phyloP scores from a whole-genome alignment of 2,797 vertebrate genomes.

The Scyliorhinus canicula region DNA sequence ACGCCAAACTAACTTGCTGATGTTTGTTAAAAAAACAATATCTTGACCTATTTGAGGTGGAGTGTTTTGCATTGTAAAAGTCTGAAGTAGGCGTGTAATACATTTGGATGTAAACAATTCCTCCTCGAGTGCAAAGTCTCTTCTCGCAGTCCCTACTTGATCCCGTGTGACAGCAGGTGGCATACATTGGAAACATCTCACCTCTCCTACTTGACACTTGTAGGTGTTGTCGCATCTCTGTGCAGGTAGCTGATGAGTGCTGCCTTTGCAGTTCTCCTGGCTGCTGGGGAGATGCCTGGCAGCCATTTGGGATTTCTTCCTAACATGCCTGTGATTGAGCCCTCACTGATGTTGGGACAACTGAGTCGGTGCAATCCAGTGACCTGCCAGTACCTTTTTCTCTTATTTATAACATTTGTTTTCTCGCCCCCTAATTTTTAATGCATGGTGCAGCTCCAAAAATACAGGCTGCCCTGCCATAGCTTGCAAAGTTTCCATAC shows the following conservation, averaged over 20 bases:
- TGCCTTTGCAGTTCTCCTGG: neutral
- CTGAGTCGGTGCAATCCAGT: neutral
- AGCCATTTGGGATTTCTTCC: neutral
- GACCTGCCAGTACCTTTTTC: no score
- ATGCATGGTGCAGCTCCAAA: neutral
- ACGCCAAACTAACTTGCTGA: neutral
- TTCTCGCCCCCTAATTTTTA: neutral
- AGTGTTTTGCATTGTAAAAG: neutral
- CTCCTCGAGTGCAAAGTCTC: neutral
- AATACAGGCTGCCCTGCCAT: neutral
- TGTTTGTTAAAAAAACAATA: neutral
- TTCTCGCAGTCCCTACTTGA: neutral
- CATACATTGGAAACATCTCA: neutral
- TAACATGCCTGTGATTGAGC: neutral
- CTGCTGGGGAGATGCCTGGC: neutral
- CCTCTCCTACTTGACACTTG: neutral
- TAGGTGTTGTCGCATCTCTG: neutral
- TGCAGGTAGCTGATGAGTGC: neutral
- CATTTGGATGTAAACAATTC: neutral
- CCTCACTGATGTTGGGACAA: neutral
- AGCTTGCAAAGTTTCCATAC: neutral
- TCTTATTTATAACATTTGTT: neutral
- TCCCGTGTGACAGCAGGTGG: neutral
- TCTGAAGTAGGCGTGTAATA: neutral
- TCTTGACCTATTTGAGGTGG: neutral